Conservation (phyloP, 2,113 vertebrate species). For the Ariopsis seemanni region DNA sequence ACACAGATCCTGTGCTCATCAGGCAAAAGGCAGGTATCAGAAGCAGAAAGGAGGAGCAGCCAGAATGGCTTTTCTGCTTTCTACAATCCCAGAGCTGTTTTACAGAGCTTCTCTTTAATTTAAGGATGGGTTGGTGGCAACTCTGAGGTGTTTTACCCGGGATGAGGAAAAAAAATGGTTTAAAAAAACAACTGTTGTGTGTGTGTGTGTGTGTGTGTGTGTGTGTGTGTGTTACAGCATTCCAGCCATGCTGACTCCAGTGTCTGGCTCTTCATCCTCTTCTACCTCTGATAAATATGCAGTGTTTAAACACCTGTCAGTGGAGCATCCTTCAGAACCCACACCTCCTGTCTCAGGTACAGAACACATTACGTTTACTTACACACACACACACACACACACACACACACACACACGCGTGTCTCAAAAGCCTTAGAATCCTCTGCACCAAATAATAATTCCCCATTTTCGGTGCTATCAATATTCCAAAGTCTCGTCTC, state of each 20-base stretch:
- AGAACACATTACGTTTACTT: slow-evolving; percentile 7
- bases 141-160: not conserved
- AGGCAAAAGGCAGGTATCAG: slow-evolving; percentile 61
- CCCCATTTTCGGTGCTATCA: no score
- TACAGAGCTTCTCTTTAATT: slow-evolving; percentile 52
- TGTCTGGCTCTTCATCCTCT: slow-evolving; percentile 78
- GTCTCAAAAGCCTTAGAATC: no score
- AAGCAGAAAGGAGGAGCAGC: slow-evolving; percentile 33
- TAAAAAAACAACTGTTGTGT: not conserved
- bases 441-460: no score
- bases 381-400: not conserved
- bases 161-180: not conserved
- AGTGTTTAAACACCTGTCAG: slow-evolving; percentile 89
- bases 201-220: no score
- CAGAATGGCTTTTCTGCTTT: not conserved
- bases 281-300: slow-evolving; percentile 89
- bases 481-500: no score
- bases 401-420: no score
- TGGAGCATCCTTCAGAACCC: slow-evolving; percentile 82
- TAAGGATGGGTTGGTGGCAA: slow-evolving; percentile 43
- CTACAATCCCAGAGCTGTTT: not conserved
- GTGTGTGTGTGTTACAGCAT: slow-evolving; percentile 70
- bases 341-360: slow-evolving; percentile 82
- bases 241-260: slow-evolving; percentile 84
- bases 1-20: slow-evolving; percentile 21